Percentiles rank a stretch among this genome's conserved stretches.
phyloP scores from a whole-genome alignment of 2,888 invertebrate species.

The Anthoptus insignis region DNA sequence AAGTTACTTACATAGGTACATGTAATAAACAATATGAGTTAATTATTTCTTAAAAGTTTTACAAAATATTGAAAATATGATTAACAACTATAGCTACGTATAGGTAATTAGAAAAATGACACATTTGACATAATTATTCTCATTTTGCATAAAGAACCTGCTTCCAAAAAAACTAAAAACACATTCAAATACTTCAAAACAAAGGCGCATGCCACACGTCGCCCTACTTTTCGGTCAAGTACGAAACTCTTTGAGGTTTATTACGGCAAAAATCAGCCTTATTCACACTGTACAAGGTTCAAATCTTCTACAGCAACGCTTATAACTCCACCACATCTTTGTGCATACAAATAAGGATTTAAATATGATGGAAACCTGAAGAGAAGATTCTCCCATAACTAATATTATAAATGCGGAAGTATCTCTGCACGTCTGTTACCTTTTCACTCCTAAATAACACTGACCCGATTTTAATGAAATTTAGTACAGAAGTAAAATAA shows the following conservation, averaged over 20 bases:
- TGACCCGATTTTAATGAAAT: too few relatives aligned
- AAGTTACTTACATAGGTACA: too few relatives aligned
- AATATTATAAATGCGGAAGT: too few relatives aligned
- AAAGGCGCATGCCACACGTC: conserved; percentile 33
- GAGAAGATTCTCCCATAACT: too few relatives aligned
- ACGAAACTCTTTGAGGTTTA: conserved; percentile 12
- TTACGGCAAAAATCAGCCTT: neutral
- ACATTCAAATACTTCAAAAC: conserved; percentile 29
- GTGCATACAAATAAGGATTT: conserved; percentile 16
- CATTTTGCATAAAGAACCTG: conserved; percentile 1
- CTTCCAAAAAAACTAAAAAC: conserved; percentile 19
- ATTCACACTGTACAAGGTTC: neutral
- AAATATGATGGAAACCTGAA: neutral
- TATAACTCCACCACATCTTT: conserved; percentile 9
- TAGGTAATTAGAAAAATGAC: neutral
- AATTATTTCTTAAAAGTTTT: too few relatives aligned
- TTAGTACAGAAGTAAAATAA: neutral
- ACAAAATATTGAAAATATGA: too few relatives aligned
- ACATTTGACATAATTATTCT: neutral
- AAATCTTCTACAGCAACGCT: neutral
- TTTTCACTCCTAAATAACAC: too few relatives aligned
- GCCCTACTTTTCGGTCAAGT: conserved; percentile 36
- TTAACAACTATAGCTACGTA: too few relatives aligned
- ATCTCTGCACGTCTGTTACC: too few relatives aligned
- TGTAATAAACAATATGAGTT: too few relatives aligned